Conservation (phyloP, 2,797 vertebrate species). For the Tenualosa thibaudeaui region DNA sequence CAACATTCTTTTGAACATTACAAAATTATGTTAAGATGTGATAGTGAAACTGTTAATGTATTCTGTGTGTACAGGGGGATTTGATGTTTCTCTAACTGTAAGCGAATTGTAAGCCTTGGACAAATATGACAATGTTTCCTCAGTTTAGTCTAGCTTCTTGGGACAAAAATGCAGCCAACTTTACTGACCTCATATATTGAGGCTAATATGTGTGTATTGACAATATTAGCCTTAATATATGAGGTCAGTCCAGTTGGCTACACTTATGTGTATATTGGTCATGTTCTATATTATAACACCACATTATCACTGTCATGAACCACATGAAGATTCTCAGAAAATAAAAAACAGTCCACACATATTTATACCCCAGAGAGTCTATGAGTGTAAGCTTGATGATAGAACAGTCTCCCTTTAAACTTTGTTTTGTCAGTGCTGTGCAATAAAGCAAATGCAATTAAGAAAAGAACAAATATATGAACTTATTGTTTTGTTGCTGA, state of each 20-base stretch:
- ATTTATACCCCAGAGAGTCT: no score
- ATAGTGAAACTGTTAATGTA: not conserved
- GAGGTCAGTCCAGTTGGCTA: no score
- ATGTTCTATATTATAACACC: not conserved
- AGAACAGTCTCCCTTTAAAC: no score
- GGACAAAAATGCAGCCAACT: not conserved
- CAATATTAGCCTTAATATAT: not conserved
- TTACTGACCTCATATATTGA: not conserved
- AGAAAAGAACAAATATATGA: not conserved
- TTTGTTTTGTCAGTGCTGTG: no score
- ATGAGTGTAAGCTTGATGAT: no score
- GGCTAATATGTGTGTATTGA: not conserved
- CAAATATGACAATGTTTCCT: not conserved
- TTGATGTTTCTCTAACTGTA: not conserved
- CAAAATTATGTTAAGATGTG: no score
- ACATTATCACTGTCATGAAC: not conserved
- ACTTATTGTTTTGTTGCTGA: not conserved
- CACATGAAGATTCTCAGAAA: not conserved
- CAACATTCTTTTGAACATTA: no score
- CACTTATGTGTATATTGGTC: not conserved
- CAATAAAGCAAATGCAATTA: no score
- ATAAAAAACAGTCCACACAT: no score
- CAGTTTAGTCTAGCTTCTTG: not conserved
- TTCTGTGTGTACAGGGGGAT: not conserved
- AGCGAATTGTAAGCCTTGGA: not conserved